Base-by-base conservation (phyloP, 2,888 invertebrate genomes). In the Peribatodes rhomboidaria region DNA sequence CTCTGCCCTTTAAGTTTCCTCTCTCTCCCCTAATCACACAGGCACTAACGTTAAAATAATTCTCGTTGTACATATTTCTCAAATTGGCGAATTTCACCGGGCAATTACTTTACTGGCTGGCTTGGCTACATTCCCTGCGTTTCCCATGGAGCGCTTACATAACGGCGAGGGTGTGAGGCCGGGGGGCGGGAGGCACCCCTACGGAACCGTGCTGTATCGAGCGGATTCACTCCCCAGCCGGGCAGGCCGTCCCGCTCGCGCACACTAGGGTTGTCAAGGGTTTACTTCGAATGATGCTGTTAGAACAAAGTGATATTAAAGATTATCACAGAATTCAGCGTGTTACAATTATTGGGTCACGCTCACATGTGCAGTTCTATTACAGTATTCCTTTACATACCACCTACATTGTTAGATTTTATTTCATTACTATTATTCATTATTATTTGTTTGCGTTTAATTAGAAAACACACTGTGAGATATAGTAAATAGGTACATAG, bases 211-310 rank as follows among this genome's bases (percentile, higher is more conserved):
- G 65, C 67, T 62, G 71, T 73, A 73, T 73, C 77, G 80, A 79
- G 84, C 84, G 81, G 82, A 87, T 86, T 86, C 67, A 69, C 61
- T 81, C 84, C 71, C 81, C 33, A 73, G 85, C 84, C 39, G 74
- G 68, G 55, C 35, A 27, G 18, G 31, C 64, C 50, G 44, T 67
- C 71, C 70, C 81, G 16, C 72, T 81, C 83, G 62, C 70, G 14
- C 56, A 1, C 4, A 1, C 7, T 47, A 65, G 60, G 65, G 65
- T 27, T 61, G 52, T 4, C 58, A 0, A 6, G 3, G 13, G 20
- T 20, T 11, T 4, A 16, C 3, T 42, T 11, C 11, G 22, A 20
- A 46, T 11, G 9, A 1, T 20, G 42, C 20, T 42, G 42, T 9
- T 35, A 35, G 9, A 7, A 9, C 3, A 11, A 11, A 35, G 6